A percentile compares a stretch with the other conserved stretches of the same genome.
Evolutionary conservation across 1,140 invertebrate species (phyloP).

Genomic region (Aphaenogaster ashmeadi): DNA sequence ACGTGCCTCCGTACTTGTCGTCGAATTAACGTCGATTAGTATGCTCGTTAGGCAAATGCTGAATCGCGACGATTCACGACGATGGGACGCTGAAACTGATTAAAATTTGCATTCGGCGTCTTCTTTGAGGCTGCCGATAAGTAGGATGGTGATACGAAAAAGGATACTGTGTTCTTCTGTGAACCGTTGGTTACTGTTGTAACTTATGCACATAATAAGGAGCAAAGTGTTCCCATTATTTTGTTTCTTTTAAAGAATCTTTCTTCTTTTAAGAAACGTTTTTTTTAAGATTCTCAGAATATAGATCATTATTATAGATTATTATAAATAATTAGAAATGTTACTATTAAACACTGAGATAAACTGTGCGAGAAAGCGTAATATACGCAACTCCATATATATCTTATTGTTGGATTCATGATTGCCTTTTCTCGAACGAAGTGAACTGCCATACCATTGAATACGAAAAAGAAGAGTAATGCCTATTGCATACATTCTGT

Average conservation of each 20-base stretch:
- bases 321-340: not conserved
- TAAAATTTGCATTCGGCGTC: constrained; percentile 61
- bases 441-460: not conserved
- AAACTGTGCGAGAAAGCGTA: not conserved
- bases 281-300: not conserved
- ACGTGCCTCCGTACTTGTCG: constrained; percentile 77
- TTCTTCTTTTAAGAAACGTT: not conserved
- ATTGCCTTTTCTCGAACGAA: not conserved
- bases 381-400: not conserved
- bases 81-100: constrained; percentile 4
- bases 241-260: no score
- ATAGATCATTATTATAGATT: not conserved
- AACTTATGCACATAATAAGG: not conserved
- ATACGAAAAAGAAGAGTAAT: constrained; percentile 9
- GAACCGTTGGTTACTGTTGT: not conserved
- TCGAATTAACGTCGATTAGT: constrained; percentile 85
- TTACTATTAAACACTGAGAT: not conserved
- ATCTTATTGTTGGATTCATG: constrained; percentile 1
- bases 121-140: not conserved
- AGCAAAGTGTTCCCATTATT: not conserved
- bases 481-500: not conserved
- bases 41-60: constrained; percentile 84
- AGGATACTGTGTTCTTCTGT: not conserved
- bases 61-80: constrained; percentile 74
- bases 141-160: not conserved